These are phyloP conservation scores for Calidris pygmaea DNA, from an alignment of 2,113 vertebrate genomes.

Conservation along the genomic window DNA sequence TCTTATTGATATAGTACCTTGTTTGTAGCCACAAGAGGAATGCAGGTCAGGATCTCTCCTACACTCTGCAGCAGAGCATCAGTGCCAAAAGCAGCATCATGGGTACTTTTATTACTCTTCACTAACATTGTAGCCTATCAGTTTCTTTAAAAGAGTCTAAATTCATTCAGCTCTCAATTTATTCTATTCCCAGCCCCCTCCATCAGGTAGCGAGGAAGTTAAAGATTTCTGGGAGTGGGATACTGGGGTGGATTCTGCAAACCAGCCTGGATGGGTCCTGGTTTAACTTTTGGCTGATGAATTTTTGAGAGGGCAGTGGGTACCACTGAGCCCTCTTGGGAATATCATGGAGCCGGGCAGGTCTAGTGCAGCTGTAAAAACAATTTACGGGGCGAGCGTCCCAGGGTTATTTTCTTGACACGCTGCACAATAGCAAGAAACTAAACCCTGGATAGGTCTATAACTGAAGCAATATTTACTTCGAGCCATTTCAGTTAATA, in stretches of 20 bases:
- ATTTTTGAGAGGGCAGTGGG: neutral
- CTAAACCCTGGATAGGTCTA: neutral
- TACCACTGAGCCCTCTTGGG: neutral
- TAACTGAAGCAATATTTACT: neutral
- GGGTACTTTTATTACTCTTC: neutral
- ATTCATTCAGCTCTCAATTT: neutral
- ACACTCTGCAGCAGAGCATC: fast-evolving
- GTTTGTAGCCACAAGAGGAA: neutral
- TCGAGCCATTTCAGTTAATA: slow-evolving; percentile 1
- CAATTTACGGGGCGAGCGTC: neutral
- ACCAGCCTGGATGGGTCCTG: neutral
- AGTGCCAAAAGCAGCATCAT: neutral
- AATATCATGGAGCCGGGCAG: neutral
- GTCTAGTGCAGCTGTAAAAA: neutral
- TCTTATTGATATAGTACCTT: neutral
- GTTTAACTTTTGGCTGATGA: neutral
- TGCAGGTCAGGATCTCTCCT: neutral
- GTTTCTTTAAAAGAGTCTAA: fast-evolving
- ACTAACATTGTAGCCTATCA: neutral
- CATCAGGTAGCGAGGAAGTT: neutral
- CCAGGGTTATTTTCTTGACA: neutral
- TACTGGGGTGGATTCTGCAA: neutral
- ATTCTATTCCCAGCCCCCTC: neutral
- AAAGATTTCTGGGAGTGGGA: neutral
- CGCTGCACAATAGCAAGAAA: neutral